These are phyloP conservation scores for Rissa tridactyla DNA, from an alignment of 2,113 vertebrate genomes.

Conservation along the genomic window DNA sequence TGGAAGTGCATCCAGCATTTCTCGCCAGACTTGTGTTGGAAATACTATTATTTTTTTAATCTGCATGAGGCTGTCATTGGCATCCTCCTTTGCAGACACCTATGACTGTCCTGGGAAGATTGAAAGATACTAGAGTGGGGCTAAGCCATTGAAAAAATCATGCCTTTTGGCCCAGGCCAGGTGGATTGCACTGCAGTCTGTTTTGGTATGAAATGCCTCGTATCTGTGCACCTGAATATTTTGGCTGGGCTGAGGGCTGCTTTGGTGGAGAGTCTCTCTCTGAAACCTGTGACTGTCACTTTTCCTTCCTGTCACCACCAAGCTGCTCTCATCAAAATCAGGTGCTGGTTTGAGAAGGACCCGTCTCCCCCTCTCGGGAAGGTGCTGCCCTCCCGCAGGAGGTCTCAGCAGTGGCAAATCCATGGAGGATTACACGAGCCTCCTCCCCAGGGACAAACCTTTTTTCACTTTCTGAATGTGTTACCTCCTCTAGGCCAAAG, in stretches of 20 bases:
- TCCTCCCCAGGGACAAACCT: background rate
- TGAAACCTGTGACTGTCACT: background rate
- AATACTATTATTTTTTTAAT: background rate
- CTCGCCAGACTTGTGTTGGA: background rate
- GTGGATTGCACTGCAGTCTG: rapidly evolving
- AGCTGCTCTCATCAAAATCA: background rate
- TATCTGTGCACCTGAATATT: background rate
- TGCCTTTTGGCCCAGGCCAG: background rate
- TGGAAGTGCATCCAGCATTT: background rate
- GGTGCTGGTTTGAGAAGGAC: background rate
- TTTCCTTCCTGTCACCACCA: background rate
- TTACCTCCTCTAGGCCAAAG: background rate
- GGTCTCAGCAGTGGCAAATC: background rate
- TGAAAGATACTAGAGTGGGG: background rate
- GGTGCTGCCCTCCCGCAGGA: background rate
- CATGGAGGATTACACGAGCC: background rate
- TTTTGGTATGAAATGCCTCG: background rate
- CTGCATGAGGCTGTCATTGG: background rate
- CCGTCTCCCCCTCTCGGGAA: background rate
- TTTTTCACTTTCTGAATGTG: background rate
- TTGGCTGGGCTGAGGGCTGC: background rate
- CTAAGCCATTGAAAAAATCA: background rate
- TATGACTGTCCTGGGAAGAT: background rate
- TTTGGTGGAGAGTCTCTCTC: background rate
- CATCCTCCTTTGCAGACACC: background rate